Base-by-base conservation (phyloP, 2,113 vertebrate species). In the Cnemophilus loriae region DNA sequence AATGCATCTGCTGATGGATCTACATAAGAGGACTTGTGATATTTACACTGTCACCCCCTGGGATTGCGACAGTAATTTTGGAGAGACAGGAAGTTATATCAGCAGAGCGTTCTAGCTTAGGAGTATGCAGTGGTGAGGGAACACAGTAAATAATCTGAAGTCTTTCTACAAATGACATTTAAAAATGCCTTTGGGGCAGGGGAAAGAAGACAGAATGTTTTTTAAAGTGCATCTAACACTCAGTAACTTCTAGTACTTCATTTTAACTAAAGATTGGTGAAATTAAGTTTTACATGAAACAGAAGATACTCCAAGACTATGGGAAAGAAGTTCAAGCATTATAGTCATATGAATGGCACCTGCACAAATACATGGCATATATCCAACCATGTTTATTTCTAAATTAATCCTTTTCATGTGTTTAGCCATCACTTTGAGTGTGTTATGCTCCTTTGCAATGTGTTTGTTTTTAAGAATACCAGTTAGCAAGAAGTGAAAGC, bases 1-100 rank as follows among this genome's bases (percentile, higher is more conserved):
- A 92, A 96, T 78, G 76, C 67, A 75, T 90, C 52, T 87, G 86
- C 83, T 93, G 82, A 95, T 94, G 83, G 69, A 92, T 79, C 90
- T 89, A n/a, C 80, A 87, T 33, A 75, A 83, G 60, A 95, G 86
- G 71, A 93, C 47, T 92, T 90, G 89, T 3, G 39, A 37, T 83
- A 91, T 89, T 96, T 95, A 57, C 57, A 61, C n/a, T 89, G 23
- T 33, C 46, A 65, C 32, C 88, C 55, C 74, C 60, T 77, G 87
- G 74, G 89, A 89, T 9, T 76, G 75, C 20, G 42, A 91, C 50
- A 65, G 84, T 42, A 57, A 92, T 77, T 97, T 94, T 92, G 84
- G 75, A 94, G 63, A 96, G 77, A 93, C 10, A 32, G 53, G 41
- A 23, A 60, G 39, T 52, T 61, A 33, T 44, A 76, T 50, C 64